A percentile compares a stretch with the other conserved stretches of the same genome.
These are phyloP conservation scores for Drosophila mercatorum DNA, from an alignment of 2,888 invertebrate genomes.

Conservation along the genomic window DNA sequence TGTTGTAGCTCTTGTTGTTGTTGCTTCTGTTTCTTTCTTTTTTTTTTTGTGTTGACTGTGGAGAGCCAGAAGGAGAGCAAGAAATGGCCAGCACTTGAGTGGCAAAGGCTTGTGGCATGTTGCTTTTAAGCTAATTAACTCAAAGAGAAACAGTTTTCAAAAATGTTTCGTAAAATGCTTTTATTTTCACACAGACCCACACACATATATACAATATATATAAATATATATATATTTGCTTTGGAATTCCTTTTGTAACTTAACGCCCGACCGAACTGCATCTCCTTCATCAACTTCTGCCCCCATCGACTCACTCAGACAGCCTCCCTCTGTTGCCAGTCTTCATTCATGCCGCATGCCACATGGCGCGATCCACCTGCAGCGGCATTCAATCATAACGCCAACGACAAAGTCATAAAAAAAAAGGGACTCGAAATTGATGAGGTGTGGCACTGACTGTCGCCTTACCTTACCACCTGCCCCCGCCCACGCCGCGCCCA, in stretches of 20 bases:
- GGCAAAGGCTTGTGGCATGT: slow-evolving; percentile 26
- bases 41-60: not conserved
- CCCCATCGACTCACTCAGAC: no score
- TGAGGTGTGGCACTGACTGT: slow-evolving; percentile 71
- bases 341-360: slow-evolving; percentile 7
- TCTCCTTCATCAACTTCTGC: not conserved
- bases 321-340: not conserved
- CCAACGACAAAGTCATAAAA: slow-evolving; percentile 62
- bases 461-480: slow-evolving; percentile 22
- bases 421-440: slow-evolving; percentile 61
- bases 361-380: slow-evolving; percentile 47
- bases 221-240: not conserved
- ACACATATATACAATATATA: not conserved
- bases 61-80: slow-evolving; percentile 1
- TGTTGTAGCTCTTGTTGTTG: slow-evolving; percentile 5
- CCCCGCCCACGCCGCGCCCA: slow-evolving; percentile 15
- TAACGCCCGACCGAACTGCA: not conserved
- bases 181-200: not conserved
- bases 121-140: slow-evolving; percentile 58
- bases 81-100: not conserved
- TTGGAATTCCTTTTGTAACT: slow-evolving; percentile 5
- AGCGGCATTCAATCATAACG: slow-evolving; percentile 60
- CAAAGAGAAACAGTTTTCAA: slow-evolving; percentile 43
- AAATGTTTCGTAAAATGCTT: slow-evolving; percentile 44
- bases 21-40: slow-evolving; percentile 17